Evolutionary conservation across 2,113 vertebrate genomes (phyloP), one percentile per base, ranked within the genome.

Genomic region (Xyrauchen texanus): DNA sequence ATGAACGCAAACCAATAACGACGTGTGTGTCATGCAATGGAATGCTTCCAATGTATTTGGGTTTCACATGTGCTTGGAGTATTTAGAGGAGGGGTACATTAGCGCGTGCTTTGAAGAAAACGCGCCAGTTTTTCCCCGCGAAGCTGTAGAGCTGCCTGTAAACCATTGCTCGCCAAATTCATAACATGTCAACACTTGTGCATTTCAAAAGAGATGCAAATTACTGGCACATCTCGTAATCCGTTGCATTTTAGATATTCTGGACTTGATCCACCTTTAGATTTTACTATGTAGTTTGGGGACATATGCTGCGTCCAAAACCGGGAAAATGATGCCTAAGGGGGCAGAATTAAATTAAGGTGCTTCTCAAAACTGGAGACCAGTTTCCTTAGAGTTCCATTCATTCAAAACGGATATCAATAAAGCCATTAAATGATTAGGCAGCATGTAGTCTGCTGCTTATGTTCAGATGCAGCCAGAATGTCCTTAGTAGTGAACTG

Each of bases 81-180:
- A 2, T 70, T 34, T 34, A 34, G 21, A 34, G 21, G 21, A 34
- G 21, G 1, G 21, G 21, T 34, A 34, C 21, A 34, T 13, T 51
- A 3, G 5, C n/a, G 21, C 15, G 7, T 45, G 2, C 4, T 57
- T 46, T 72, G 42, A 58, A 72, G 42, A 72, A 60, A 0, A 46
- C 53, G 69, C 69, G 69, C 69, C 53, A 57, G 52, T 71, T 58
- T 71, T 71, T 45, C 5, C 69, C 69, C 69, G 53, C 69, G 69
- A 58, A 16, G 21, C 21, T 34, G 21, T 34, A 34, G 21, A 3
- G 21, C 21, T 34, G 21, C 1, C 12, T 57, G 15, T 55, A 9
- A 11, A 72, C 3, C 5, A 53, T 58, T 58, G 21, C 69, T 8
- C 69, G 69, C 68, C 42, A 71, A 71, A 71, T 71, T 58, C 12